Percentiles rank a stretch among this genome's conserved stretches.
phyloP scores from a whole-genome alignment of 1,140 invertebrate genomes.

The Drosophila willistoni region DNA sequence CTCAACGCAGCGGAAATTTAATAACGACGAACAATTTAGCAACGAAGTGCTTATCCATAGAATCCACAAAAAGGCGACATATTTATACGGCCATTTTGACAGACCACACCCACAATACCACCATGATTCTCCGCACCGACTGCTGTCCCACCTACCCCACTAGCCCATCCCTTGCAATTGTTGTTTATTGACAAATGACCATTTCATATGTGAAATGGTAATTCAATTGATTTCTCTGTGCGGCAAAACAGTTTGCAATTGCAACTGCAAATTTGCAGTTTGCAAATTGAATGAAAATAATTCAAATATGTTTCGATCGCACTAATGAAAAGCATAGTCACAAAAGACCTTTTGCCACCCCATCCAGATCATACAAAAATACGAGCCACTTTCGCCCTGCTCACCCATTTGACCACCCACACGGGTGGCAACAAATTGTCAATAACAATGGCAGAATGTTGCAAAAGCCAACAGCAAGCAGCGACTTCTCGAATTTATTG shows the following conservation, averaged over 20 bases:
- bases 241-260: constrained; percentile 69
- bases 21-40: constrained; percentile 80
- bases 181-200: constrained; percentile 80
- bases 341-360: neutral
- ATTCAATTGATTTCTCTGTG: constrained; percentile 78
- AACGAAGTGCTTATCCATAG: constrained; percentile 15
- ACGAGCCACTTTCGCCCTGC: neutral
- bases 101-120: constrained; percentile 44
- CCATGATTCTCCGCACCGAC: constrained; percentile 6
- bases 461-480: constrained; percentile 26
- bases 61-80: constrained; percentile 53
- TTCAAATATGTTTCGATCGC: constrained; percentile 72
- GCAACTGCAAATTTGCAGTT: too few relatives aligned
- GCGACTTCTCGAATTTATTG: constrained; percentile 32
- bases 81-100: constrained; percentile 79
- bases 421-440: constrained; percentile 74
- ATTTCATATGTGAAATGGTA: constrained; percentile 81
- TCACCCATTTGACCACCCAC: neutral
- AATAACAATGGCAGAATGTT: constrained; percentile 72
- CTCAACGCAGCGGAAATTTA: constrained; percentile 80
- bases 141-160: neutral
- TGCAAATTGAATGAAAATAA: constrained; percentile 81
- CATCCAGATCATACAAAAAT: neutral
- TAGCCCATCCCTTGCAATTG: constrained; percentile 56
- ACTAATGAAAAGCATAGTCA: constrained; percentile 65